phyloP scores from a whole-genome alignment of 2,797 vertebrate species.

The Sciaenops ocellatus region DNA sequence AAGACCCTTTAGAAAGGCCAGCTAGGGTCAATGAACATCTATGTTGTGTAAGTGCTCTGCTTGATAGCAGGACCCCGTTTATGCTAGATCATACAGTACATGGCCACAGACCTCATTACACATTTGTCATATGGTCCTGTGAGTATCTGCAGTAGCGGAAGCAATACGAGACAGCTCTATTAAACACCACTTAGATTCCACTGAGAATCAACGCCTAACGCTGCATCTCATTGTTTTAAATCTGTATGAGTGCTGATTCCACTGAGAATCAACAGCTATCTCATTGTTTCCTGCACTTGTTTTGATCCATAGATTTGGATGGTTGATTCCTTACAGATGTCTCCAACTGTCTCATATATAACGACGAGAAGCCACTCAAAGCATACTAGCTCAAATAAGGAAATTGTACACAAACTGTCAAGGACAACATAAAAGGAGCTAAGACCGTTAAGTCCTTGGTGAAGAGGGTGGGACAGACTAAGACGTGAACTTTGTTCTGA shows the following conservation, averaged over 20 bases:
- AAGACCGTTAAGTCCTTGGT: background rate
- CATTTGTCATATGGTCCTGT: background rate
- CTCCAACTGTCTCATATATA: background rate
- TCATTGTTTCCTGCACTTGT: background rate
- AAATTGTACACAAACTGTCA: background rate
- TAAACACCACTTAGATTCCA: background rate
- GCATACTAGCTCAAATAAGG: background rate
- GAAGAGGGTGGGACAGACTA: background rate
- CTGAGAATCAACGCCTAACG: background rate
- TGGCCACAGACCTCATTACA: background rate
- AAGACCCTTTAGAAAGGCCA: constrained; percentile 34
- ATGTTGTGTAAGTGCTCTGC: constrained; percentile 11
- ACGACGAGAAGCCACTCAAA: background rate
- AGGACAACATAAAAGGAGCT: background rate
- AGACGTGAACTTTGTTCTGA: no score
- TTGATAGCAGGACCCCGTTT: background rate
- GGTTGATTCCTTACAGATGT: background rate
- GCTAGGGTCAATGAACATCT: constrained; percentile 35
- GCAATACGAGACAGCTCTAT: background rate
- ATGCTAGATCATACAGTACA: background rate
- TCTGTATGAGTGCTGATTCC: background rate
- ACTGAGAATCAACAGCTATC: background rate
- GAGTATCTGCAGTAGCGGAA: background rate
- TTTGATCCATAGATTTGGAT: background rate
- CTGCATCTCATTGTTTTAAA: background rate